Evolutionary conservation across 2,888 invertebrate genomes (phyloP).

Genomic region (Drosophila pullipes): DNA sequence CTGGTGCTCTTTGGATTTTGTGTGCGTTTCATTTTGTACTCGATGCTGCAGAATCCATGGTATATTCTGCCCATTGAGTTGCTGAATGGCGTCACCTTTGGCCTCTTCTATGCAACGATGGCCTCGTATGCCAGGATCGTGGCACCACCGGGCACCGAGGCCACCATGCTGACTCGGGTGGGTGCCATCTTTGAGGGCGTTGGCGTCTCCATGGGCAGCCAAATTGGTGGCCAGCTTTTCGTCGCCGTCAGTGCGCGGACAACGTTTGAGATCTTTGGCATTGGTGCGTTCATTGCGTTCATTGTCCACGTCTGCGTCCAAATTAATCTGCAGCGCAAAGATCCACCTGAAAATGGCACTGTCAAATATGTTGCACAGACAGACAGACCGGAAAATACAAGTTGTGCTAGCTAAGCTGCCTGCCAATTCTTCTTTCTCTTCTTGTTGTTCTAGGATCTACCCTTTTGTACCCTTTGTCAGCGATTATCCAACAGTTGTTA

Average conservation of each 20-base stretch:
- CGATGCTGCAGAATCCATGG: constrained; percentile 92
- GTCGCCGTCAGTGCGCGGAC: constrained; percentile 88
- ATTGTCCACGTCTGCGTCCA: constrained; percentile 88
- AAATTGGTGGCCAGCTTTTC: constrained; percentile 90
- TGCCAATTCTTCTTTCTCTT: neutral
- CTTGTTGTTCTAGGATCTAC: constrained; percentile 39
- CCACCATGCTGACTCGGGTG: constrained; percentile 94
- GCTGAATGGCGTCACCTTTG: constrained; percentile 94
- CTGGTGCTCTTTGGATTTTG: constrained; percentile 92
- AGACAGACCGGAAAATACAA: constrained; percentile 86
- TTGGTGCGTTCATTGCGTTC: constrained; percentile 88
- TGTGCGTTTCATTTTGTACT: constrained; percentile 93
- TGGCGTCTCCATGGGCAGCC: constrained; percentile 92
- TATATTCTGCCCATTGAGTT: constrained; percentile 93
- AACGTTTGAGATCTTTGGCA: constrained; percentile 91
- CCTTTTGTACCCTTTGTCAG: neutral
- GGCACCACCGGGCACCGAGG: constrained; percentile 93
- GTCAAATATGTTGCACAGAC: constrained; percentile 88
- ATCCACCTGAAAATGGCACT: constrained; percentile 82
- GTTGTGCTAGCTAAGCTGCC: constrained; percentile 75
- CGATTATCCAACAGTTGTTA: neutral
- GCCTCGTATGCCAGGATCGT: constrained; percentile 94
- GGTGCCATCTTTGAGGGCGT: constrained; percentile 96
- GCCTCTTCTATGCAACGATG: constrained; percentile 95
- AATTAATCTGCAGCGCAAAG: constrained; percentile 82